Percentiles rank a stretch among this genome's conserved stretches.
Evolutionary conservation across 2,113 vertebrate genomes (phyloP).

Genomic region (Mus pahari): DNA sequence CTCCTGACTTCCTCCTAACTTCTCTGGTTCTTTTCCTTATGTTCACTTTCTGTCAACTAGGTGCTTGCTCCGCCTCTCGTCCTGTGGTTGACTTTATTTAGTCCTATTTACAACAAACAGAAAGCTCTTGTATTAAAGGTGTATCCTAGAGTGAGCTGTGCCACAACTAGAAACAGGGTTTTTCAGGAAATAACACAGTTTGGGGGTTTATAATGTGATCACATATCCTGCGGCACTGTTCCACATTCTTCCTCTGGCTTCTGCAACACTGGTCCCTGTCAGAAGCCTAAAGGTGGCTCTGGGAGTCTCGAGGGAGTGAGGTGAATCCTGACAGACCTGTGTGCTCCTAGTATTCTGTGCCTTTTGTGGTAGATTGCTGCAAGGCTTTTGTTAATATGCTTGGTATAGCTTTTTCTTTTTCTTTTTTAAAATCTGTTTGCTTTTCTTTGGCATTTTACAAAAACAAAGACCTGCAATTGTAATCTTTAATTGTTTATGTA

Average conservation of each 20-base stretch:
- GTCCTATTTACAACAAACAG: too few relatives aligned
- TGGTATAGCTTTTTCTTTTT: neutral
- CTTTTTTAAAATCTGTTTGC: neutral
- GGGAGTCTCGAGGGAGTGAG: neutral
- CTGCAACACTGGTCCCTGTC: too few relatives aligned
- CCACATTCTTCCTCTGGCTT: neutral
- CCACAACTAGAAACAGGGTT: too few relatives aligned
- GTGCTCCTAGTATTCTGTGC: rapidly evolving
- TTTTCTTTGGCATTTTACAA: neutral
- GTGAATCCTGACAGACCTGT: neutral
- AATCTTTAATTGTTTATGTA: neutral
- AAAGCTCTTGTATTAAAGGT: too few relatives aligned
- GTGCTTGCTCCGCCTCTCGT: too few relatives aligned
- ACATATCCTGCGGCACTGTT: neutral
- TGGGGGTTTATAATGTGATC: too few relatives aligned
- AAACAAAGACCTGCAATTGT: neutral
- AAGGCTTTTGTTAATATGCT: neutral
- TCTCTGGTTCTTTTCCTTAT: too few relatives aligned
- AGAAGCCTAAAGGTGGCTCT: neutral
- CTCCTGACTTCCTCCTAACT: too few relatives aligned
- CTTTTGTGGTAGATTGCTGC: neutral
- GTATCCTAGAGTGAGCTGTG: too few relatives aligned
- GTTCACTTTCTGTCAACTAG: too few relatives aligned
- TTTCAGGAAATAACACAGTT: too few relatives aligned
- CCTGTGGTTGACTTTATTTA: too few relatives aligned